phyloP scores from a whole-genome alignment of 2,888 invertebrate species.

The Perizoma flavofasciatum region DNA sequence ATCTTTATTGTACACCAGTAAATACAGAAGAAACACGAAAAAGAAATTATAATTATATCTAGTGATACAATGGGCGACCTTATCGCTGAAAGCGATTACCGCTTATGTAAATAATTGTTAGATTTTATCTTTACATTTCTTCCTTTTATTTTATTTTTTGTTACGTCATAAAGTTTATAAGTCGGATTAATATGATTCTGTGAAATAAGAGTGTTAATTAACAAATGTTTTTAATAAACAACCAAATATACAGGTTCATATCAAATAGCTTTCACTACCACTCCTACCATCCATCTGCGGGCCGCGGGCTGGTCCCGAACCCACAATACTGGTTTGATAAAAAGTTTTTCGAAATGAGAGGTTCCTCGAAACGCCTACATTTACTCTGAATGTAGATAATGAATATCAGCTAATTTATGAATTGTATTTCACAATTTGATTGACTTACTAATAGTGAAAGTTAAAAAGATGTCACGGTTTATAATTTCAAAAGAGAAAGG shows the following conservation, averaged over 20 bases:
- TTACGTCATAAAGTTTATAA: constrained; percentile 27
- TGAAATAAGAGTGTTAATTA: constrained; percentile 60
- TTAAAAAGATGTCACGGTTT: constrained; percentile 74
- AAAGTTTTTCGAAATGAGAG: constrained; percentile 39
- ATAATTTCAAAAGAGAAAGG: constrained; percentile 76
- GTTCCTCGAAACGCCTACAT: constrained; percentile 48
- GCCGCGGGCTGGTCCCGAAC: constrained; percentile 38
- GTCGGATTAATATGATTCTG: constrained; percentile 40
- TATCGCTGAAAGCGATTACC: constrained; percentile 22
- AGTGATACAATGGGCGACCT: too few species aligned
- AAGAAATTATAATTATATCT: too few species aligned
- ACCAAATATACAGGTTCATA: constrained; percentile 50
- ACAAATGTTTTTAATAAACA: constrained; percentile 59
- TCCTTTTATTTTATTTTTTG: constrained; percentile 11
- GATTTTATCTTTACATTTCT: constrained; percentile 3
- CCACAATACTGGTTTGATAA: constrained; percentile 50
- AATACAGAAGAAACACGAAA: too few species aligned
- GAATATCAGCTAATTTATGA: constrained; percentile 65
- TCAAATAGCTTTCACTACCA: constrained; percentile 68
- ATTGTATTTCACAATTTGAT: constrained; percentile 69
- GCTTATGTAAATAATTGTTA: constrained; percentile 19
- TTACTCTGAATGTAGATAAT: constrained; percentile 59
- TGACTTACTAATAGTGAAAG: constrained; percentile 76
- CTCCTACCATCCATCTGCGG: constrained; percentile 58
- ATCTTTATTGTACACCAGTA: too few species aligned